Conservation (phyloP, 2,888 invertebrate genomes). For the Cephus rjabovi region DNA sequence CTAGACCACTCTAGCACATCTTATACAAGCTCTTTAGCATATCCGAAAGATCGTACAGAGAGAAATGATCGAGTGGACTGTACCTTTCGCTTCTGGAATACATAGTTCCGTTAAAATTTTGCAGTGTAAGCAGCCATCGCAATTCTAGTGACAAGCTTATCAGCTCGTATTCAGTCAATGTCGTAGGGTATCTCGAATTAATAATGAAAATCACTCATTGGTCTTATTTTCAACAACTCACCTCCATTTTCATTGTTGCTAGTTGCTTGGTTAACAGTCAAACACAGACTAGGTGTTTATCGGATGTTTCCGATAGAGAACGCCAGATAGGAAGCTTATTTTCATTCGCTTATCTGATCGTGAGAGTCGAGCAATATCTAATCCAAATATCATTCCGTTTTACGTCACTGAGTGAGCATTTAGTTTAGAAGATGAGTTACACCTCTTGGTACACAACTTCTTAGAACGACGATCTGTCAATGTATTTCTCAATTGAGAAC, state of each 20-base stretch:
- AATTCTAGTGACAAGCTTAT: not conserved
- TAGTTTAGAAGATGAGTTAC: not conserved
- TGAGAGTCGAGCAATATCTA: constrained; percentile 17
- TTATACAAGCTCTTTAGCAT: not conserved
- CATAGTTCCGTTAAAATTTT: constrained; percentile 8
- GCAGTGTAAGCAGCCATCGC: not conserved
- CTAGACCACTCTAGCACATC: not conserved
- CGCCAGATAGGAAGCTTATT: constrained; percentile 30
- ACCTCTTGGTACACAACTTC: not conserved
- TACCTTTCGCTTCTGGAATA: constrained; percentile 6
- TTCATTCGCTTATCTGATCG: constrained; percentile 37
- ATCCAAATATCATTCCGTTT: not conserved
- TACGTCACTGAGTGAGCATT: not conserved
- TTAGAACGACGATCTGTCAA: not conserved
- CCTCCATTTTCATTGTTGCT: constrained; percentile 55
- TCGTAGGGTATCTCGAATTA: not conserved
- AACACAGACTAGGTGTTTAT: constrained; percentile 20
- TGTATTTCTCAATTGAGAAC: not conserved
- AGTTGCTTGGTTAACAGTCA: constrained; percentile 19
- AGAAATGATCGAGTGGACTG: not conserved
- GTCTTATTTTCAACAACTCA: constrained; percentile 34
- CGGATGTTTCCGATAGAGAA: constrained; percentile 15
- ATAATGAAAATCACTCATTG: not conserved
- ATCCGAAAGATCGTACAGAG: not conserved
- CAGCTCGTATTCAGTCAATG: constrained; percentile 1